Conservation (phyloP, 1,140 invertebrate species). For the Pseudomyrmex flavicornis region DNA sequence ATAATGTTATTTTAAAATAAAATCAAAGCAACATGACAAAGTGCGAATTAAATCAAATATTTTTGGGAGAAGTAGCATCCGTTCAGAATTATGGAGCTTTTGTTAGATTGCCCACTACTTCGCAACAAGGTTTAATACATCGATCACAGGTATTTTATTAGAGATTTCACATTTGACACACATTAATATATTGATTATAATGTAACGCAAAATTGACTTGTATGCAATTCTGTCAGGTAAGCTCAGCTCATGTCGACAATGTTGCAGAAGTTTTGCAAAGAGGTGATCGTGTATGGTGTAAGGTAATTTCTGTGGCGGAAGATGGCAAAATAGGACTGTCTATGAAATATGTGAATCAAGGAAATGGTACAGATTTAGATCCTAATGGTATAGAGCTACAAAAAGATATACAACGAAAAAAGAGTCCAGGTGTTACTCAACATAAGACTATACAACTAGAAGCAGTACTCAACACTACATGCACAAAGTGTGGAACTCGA, state of each 20-base stretch:
- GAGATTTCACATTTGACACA: not conserved
- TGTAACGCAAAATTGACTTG: constrained; percentile 29
- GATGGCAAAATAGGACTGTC: constrained; percentile 84
- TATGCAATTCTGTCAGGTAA: constrained; percentile 72
- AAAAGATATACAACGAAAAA: constrained; percentile 80
- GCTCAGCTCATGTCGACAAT: constrained; percentile 80
- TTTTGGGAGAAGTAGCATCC: constrained; percentile 80
- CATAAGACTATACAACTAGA: constrained; percentile 80
- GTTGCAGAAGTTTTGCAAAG: constrained; percentile 81
- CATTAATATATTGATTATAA: not conserved
- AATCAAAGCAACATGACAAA: constrained; percentile 68
- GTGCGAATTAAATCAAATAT: constrained; percentile 80
- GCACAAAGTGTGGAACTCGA: constrained; percentile 81
- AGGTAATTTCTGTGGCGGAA: constrained; percentile 81
- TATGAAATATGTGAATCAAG: constrained; percentile 85
- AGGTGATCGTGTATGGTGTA: constrained; percentile 83
- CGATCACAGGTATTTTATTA: constrained; percentile 75
- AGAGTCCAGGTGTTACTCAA: constrained; percentile 62
- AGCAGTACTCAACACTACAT: constrained; percentile 83
- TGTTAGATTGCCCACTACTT: constrained; percentile 82
- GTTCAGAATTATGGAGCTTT: constrained; percentile 85
- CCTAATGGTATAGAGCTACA: constrained; percentile 82
- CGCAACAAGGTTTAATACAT: constrained; percentile 82
- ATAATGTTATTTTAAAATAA: not conserved
- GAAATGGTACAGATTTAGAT: constrained; percentile 83